A percentile compares a stretch with the other conserved stretches of the same genome.
Evolutionary conservation across 1,140 invertebrate genomes (phyloP).

Genomic region (Pinna nobilis): DNA sequence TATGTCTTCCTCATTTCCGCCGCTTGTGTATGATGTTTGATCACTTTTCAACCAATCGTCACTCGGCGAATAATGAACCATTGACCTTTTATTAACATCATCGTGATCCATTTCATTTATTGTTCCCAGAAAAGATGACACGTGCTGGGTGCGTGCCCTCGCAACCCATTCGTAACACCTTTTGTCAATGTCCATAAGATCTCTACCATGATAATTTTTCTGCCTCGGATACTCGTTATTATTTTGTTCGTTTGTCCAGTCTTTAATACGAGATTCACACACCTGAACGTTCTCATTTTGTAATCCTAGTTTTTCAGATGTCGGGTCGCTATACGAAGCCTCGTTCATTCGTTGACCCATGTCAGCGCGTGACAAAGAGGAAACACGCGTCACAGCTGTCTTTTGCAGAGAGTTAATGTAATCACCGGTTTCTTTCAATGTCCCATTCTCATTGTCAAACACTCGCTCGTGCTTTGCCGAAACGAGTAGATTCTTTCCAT

Average conservation of each 20-base stretch:
- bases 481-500: neutral
- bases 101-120: slow-evolving; percentile 4
- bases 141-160: slow-evolving; percentile 13
- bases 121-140: slow-evolving; percentile 3
- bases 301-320: neutral
- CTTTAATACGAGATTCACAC: neutral
- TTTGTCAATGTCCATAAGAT: slow-evolving; percentile 18
- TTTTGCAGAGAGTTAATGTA: slow-evolving; percentile 17
- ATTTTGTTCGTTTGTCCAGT: slow-evolving; percentile 2
- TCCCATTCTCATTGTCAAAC: slow-evolving; percentile 6
- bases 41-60: slow-evolving; percentile 14
- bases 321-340: neutral
- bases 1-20: slow-evolving; percentile 18
- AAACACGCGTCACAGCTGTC: slow-evolving; percentile 12
- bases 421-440: slow-evolving; percentile 1
- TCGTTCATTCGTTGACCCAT: slow-evolving; percentile 4
- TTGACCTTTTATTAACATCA: neutral
- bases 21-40: slow-evolving; percentile 3
- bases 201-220: slow-evolving; percentile 1
- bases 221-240: slow-evolving; percentile 1
- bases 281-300: no score
- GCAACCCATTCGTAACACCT: slow-evolving; percentile 36
- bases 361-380: slow-evolving; percentile 1
- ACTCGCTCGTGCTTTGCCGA: neutral
- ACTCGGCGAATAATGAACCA: slow-evolving; percentile 9